These are phyloP conservation scores for Drosophila leonis DNA, from an alignment of 2,888 invertebrate genomes.

Conservation along the genomic window DNA sequence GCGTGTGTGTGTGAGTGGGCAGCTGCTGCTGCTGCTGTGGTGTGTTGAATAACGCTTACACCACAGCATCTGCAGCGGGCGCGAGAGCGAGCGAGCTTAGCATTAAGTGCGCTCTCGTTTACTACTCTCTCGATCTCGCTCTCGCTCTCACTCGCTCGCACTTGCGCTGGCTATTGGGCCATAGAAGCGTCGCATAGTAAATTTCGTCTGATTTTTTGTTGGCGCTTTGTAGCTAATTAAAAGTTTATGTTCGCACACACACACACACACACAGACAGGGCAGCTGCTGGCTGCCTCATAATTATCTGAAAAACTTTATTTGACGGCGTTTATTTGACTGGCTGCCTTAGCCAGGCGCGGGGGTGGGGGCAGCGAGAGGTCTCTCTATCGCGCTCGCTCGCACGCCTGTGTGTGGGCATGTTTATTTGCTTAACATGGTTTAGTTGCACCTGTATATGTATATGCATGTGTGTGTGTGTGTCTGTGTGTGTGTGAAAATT, in stretches of 20 bases:
- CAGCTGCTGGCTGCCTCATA: slow-evolving; percentile 57
- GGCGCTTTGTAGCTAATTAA: slow-evolving; percentile 80
- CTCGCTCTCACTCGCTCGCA: slow-evolving; percentile 6
- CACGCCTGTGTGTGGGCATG: slow-evolving; percentile 33
- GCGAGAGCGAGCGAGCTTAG: slow-evolving; percentile 16
- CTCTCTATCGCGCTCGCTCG: slow-evolving; percentile 15
- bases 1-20: slow-evolving; percentile 21
- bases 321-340: slow-evolving; percentile 79
- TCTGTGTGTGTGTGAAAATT: slow-evolving; percentile 65
- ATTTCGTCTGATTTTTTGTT: slow-evolving; percentile 62
- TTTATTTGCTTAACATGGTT: slow-evolving; percentile 79
- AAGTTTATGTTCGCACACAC: slow-evolving; percentile 68
- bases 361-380: not conserved
- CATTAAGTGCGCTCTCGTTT: slow-evolving; percentile 6
- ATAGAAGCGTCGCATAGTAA: slow-evolving; percentile 47
- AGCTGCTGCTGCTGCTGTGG: slow-evolving; percentile 49
- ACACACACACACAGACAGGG: slow-evolving; percentile 19
- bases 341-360: slow-evolving; percentile 56
- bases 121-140: not conserved
- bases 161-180: slow-evolving; percentile 14
- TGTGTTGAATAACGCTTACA: slow-evolving; percentile 71
- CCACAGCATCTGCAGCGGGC: slow-evolving; percentile 38
- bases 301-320: slow-evolving; percentile 77
- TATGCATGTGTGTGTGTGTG: slow-evolving; percentile 31
- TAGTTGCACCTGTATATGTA: slow-evolving; percentile 61